Percentiles rank a stretch among this genome's conserved stretches.
These are phyloP conservation scores for Adrianichthys oophorus DNA, from an alignment of 2,797 vertebrate genomes.

Conservation along the genomic window DNA sequence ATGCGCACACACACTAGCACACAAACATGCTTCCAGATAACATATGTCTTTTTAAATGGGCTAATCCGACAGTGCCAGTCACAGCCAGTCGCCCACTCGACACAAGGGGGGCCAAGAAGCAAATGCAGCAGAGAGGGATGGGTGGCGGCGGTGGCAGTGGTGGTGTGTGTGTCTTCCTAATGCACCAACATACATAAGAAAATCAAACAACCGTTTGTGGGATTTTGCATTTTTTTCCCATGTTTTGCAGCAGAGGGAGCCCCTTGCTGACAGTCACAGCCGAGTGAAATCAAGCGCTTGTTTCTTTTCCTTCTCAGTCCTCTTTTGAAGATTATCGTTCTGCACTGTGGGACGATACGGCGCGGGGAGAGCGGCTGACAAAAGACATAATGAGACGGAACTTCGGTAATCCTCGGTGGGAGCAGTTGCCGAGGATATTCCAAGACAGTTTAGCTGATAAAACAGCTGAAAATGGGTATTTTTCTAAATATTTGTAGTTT, in stretches of 20 bases:
- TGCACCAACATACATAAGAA: slow-evolving; percentile 49
- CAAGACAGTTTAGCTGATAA: slow-evolving; percentile 11
- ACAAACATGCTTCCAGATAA: slow-evolving; percentile 32
- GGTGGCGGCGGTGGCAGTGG: neutral
- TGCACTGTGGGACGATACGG: slow-evolving; percentile 28
- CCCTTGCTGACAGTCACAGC: slow-evolving; percentile 36
- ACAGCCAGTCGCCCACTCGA: slow-evolving; percentile 65
- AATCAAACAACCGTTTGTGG: slow-evolving; percentile 63
- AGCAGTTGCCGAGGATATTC: slow-evolving; percentile 1
- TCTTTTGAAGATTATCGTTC: slow-evolving; percentile 47
- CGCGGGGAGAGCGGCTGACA: slow-evolving; percentile 21
- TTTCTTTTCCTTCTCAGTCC: slow-evolving; percentile 36
- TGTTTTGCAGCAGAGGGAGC: slow-evolving; percentile 33
- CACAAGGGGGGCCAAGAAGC: slow-evolving; percentile 42
- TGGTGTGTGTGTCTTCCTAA: slow-evolving; percentile 29
- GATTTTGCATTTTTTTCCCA: neutral
- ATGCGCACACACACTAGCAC: slow-evolving; percentile 24
- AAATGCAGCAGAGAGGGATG: slow-evolving; percentile 17
- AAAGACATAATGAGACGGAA: slow-evolving; percentile 33
- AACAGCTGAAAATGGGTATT: slow-evolving; percentile 4
- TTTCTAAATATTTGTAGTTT: too few species aligned
- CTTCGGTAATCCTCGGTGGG: slow-evolving; percentile 35
- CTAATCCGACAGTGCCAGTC: slow-evolving; percentile 66
- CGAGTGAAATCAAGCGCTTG: slow-evolving; percentile 37
- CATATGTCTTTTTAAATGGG: slow-evolving; percentile 60